Evolutionary conservation across 2,888 invertebrate genomes (phyloP).

Genomic region (Scaptodrosophila latifasciaeformis): DNA sequence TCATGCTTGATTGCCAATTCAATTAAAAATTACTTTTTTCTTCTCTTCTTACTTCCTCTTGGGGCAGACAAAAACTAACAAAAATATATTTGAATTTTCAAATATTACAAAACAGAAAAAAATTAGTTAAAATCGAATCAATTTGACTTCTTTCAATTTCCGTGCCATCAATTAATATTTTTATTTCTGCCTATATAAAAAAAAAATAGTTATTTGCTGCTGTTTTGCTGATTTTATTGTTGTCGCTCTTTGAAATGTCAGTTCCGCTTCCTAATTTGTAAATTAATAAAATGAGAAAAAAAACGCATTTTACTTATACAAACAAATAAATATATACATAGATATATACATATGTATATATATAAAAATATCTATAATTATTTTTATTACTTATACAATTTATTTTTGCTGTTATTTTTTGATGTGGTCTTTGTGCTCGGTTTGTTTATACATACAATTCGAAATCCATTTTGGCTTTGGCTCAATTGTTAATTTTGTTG

Average conservation of each 20-base stretch:
- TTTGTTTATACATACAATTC: slow-evolving; percentile 4
- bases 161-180: not conserved
- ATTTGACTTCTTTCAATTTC: slow-evolving; percentile 2
- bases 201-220: too few relatives aligned
- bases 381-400: slow-evolving; percentile 27
- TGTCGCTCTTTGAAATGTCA: slow-evolving; percentile 42
- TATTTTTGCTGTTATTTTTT: slow-evolving; percentile 11
- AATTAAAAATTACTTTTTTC: slow-evolving; percentile 60
- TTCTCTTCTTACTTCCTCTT: too few relatives aligned
- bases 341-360: slow-evolving; percentile 15
- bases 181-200: slow-evolving; percentile 12
- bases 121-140: too few relatives aligned
- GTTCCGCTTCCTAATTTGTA: slow-evolving; percentile 61
- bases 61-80: too few relatives aligned
- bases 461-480: slow-evolving; percentile 17
- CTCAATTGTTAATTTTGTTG: slow-evolving; percentile 57
- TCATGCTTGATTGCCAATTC: slow-evolving; percentile 68
- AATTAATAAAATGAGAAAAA: slow-evolving; percentile 20
- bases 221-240: slow-evolving; percentile 21
- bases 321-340: slow-evolving; percentile 5
- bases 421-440: slow-evolving; percentile 11
- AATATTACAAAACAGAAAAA: too few relatives aligned
- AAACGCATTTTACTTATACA: slow-evolving; percentile 30
- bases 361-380: slow-evolving; percentile 41
- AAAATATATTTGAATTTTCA: too few relatives aligned